Percentiles rank a stretch among this genome's conserved stretches.
Evolutionary conservation across 35 echinoderm and acorn worm genomes (phyloP).

Genomic region (Diadema setosum): DNA sequence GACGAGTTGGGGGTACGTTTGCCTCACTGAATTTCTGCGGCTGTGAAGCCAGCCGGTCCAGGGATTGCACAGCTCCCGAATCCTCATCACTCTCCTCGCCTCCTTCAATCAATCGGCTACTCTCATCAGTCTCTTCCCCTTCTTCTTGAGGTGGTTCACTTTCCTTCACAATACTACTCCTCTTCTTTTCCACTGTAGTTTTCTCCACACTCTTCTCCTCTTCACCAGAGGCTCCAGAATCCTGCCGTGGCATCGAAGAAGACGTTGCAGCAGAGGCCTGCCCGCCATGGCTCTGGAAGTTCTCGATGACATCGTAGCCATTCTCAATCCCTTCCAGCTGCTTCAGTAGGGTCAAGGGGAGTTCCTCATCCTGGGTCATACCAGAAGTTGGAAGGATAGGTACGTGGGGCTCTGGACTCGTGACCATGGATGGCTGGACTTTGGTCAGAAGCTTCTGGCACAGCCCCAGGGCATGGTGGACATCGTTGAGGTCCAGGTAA

Average conservation of each 20-base stretch:
- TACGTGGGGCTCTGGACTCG: constrained; percentile 59
- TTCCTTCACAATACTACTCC: background rate
- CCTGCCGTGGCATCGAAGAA: background rate
- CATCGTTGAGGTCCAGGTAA: constrained; percentile 59
- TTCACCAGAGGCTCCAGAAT: background rate
- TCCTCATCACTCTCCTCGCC: constrained; percentile 15
- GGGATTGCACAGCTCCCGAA: constrained; percentile 18
- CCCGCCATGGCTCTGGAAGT: background rate
- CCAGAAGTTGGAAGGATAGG: background rate
- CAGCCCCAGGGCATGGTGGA: constrained; percentile 72
- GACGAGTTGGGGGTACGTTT: background rate
- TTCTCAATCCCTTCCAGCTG: constrained; percentile 77
- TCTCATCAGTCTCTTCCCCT: background rate
- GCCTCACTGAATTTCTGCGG: background rate
- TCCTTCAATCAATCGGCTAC: background rate
- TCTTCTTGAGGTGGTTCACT: background rate
- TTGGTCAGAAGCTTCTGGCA: constrained; percentile 94
- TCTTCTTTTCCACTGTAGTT: background rate
- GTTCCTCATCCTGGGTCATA: constrained; percentile 9
- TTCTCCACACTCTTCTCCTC: background rate
- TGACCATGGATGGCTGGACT: constrained; percentile 97
- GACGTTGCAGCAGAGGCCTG: background rate
- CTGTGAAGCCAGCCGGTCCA: constrained; percentile 69
- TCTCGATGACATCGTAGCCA: constrained; percentile 39
- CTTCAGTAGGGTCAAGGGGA: constrained; percentile 24